Percentiles rank a stretch among this genome's conserved stretches.
phyloP scores from a whole-genome alignment of 2,797 vertebrate species.

The Triplophysa yarkandensis region DNA sequence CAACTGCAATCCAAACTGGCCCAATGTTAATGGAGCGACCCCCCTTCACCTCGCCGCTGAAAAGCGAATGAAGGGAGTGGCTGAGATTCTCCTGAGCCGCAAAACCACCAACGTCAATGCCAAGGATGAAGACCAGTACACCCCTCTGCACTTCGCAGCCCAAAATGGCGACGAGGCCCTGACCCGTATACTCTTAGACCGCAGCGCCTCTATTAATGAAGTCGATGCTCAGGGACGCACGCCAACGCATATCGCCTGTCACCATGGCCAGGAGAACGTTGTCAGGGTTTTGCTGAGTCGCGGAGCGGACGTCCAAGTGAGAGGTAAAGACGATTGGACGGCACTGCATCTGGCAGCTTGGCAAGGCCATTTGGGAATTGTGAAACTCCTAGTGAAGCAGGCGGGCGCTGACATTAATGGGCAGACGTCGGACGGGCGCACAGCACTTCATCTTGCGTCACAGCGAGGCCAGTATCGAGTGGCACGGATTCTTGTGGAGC shows the following conservation, averaged over 20 bases:
- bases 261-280: conserved; percentile 92
- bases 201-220: conserved; percentile 82
- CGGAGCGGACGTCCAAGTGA: conserved; percentile 80
- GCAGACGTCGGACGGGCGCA: conserved; percentile 87
- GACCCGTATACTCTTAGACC: conserved; percentile 87
- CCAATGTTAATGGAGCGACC: conserved; percentile 84
- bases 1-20: conserved; percentile 89
- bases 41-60: conserved; percentile 91
- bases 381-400: conserved; percentile 92
- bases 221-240: conserved; percentile 92
- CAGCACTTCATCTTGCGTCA: conserved; percentile 90
- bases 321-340: conserved; percentile 90
- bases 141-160: conserved; percentile 92
- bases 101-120: conserved; percentile 90
- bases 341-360: conserved; percentile 91
- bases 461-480: conserved; percentile 94
- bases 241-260: conserved; percentile 91
- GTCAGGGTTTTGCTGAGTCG: conserved; percentile 89
- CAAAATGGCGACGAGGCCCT: conserved; percentile 92
- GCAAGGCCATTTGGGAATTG: conserved; percentile 92
- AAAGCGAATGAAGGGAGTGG: conserved; percentile 81
- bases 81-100: conserved; percentile 85
- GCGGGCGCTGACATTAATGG: conserved; percentile 80
- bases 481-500: conserved; percentile 91
- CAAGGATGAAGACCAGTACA: conserved; percentile 96